phyloP scores from a whole-genome alignment of 64 coral and sea anemone genomes.

The Dendrophyllia cribrosa region DNA sequence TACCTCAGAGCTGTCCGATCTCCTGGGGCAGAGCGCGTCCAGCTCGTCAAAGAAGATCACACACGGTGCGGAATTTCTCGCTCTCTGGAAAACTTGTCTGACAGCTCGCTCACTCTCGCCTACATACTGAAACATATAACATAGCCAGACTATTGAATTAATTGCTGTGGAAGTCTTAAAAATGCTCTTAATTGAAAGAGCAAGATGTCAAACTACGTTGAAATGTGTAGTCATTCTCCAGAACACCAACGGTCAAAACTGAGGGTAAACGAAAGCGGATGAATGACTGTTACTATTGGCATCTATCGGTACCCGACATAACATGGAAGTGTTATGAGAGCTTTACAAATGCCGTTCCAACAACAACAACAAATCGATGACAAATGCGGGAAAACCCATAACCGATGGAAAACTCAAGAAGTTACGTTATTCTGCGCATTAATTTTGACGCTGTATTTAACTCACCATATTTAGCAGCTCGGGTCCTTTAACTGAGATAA shows the following conservation, averaged over 20 bases:
- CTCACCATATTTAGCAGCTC: slow-evolving; percentile 98
- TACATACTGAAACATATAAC: slow-evolving; percentile 78
- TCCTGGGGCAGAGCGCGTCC: slow-evolving; percentile 92
- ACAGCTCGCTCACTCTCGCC: slow-evolving; percentile 98
- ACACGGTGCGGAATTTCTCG: slow-evolving; percentile 94
- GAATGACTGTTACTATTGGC: neutral
- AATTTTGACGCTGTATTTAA: neutral
- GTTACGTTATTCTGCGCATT: no score
- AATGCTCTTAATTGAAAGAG: no score
- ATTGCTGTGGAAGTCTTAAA: neutral
- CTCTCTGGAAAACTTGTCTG: slow-evolving; percentile 95
- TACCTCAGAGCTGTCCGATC: slow-evolving; percentile 94
- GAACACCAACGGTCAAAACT: neutral
- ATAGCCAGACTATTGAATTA: neutral
- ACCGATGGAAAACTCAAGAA: no score
- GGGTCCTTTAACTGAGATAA: slow-evolving; percentile 98
- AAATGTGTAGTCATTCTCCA: neutral
- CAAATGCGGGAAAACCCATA: no score
- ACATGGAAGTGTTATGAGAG: neutral
- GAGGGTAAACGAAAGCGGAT: neutral
- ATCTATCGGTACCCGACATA: neutral
- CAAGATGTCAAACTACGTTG: no score
- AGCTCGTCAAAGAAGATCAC: slow-evolving; percentile 99
- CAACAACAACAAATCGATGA: neutral
- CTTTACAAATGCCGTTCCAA: neutral